Percentiles rank a stretch among this genome's conserved stretches.
Conservation (phyloP, 2,888 invertebrate species). For the Saturnia pavonia region DNA sequence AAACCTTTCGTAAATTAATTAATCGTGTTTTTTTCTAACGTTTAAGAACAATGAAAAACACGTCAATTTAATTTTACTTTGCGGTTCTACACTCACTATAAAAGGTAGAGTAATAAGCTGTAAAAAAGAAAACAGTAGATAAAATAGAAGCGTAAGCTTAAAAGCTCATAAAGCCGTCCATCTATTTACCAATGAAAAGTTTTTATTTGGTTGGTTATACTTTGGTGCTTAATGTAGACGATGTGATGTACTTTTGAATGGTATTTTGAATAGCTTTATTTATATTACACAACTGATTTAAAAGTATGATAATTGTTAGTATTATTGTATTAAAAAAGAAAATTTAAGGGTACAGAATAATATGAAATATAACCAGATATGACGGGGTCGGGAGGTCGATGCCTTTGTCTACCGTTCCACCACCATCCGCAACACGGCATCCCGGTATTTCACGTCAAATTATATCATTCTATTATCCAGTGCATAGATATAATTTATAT, state of each 20-base stretch:
- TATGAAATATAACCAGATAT: conserved; percentile 56
- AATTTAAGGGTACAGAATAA: conserved; percentile 17
- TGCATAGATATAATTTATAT: not conserved
- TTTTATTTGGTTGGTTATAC: not conserved
- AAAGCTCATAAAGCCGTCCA: not conserved
- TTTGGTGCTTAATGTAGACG: not conserved
- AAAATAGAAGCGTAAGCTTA: not conserved
- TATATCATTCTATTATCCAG: conserved; percentile 21
- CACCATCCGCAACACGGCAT: conserved; percentile 79
- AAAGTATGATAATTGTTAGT: too few relatives aligned
- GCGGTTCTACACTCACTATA: not conserved
- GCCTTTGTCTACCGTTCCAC: conserved; percentile 77
- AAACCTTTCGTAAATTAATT: not conserved
- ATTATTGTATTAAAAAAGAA: too few relatives aligned
- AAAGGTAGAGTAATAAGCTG: not conserved
- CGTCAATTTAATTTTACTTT: not conserved
- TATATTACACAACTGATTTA: too few relatives aligned
- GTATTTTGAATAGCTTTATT: too few relatives aligned
- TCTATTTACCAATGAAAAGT: not conserved
- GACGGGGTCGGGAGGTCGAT: conserved; percentile 69
- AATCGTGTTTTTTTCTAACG: not conserved
- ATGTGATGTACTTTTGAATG: too few relatives aligned
- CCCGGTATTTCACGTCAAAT: conserved; percentile 35
- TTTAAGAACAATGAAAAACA: not conserved
- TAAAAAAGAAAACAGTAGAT: not conserved